Base-by-base conservation (phyloP, 2,888 invertebrate species). In the Exephanes ischioxanthus region DNA sequence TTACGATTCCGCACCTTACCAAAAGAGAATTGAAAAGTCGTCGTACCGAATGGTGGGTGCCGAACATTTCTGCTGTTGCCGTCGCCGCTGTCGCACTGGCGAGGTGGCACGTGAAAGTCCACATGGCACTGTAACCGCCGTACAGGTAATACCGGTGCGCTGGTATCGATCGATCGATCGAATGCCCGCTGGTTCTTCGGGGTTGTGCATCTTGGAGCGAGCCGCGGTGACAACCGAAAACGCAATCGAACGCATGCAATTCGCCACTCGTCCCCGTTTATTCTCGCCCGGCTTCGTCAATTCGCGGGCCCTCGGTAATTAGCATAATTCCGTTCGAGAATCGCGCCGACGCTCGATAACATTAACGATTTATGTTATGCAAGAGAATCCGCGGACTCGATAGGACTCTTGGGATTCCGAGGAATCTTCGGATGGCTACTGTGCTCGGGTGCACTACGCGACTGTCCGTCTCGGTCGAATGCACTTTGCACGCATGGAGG, bases 1-100 rank as follows among this genome's bases (percentile, higher is more conserved):
- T 76, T 66, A 66, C 76, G 76, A 76, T 76, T 76, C 76, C 66
- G 76, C 66, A 76, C 76, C 76, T 76, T 51, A 66, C 76, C 76
- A 63, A 76, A 66, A 66, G 76, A 66, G 66, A 76, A 76, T 76
- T 76, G 66, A 76, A 66, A 66, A 48, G 71, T 61, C 76, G 76
- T 51, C 51, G 66, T 66, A 63, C 51, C 48, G 48, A n/a, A 51
- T 30, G 53, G 76, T 48, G 66, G 51, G 63, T 76, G 76, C 66
- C 63, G 66, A 76, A 51, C 19, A 66, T 76, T 75, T 66, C 11
- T 58, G 58, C 26, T 11, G 58, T 14, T 55, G 71, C 55, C 33
- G 5, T 2, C 4, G 6, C 7, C 55, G 76, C 66, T 61, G 61
- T 33, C 16, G 14, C 51, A 19, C 51, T 76, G 33, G 14, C 22